Base-by-base conservation (phyloP, 1,140 invertebrate species). In the Aphaenogaster floridana region DNA sequence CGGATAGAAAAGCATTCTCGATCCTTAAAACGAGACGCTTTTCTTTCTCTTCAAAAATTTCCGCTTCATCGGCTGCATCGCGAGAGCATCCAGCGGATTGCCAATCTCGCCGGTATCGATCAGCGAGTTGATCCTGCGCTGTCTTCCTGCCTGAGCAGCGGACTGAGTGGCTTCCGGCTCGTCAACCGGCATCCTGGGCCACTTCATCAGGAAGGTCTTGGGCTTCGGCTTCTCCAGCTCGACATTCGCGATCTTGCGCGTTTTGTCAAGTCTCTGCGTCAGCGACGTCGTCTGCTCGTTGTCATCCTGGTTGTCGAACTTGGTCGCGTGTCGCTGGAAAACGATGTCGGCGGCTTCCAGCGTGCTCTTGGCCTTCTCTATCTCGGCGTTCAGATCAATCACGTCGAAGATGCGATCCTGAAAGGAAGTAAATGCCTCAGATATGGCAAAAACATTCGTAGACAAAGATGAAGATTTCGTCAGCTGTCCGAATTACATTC, bases 401-500 rank as follows among this genome's bases (percentile, higher is more conserved):
- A 95, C 93, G 21, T 95, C 95, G 66, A 95, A 95, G 48, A 95
- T 90, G 64, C 94, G 94, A 63, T 95, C 94, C 94, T 95, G 61
- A 0, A 89, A 69, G 6, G 21, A 54, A 48, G 11, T 3, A 86
- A 64, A 7, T 50, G 7, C 8, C 15, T 11, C 11, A 57, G 45
- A 76, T 36, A 36, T 21, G 13, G 5, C 34, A 45, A 59, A 84
- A 39, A 50, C 13, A 21, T 36, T 61, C 0, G 17, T 8, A n/a
- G 34, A 36, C 42, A 6, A 50, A 28, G 15, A 57, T 21, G 11
- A 1, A 57, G 2, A 76, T 15, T 57, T 76, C 1, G 8, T 72
- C 2, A 11, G 11, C 2, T 48, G 61, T 15, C 36, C 6, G 42
- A 34, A 13, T 61, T 61, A 61, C 21, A 28, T 28, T 28, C 28